Base-by-base conservation (phyloP, 2,797 vertebrate species). In the Florisuga fusca region DNA sequence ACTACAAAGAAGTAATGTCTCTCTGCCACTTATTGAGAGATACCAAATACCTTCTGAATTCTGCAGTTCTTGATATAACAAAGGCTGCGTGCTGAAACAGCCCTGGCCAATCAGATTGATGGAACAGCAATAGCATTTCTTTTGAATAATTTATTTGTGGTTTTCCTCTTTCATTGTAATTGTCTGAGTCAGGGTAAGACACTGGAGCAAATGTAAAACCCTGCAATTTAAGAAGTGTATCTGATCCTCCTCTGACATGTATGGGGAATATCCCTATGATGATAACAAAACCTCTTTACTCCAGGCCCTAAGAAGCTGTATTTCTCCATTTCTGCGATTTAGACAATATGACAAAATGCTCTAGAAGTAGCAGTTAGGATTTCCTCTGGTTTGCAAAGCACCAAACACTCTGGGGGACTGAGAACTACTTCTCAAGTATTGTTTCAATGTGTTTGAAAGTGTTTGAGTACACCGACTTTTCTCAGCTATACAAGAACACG, bases 401-500 rank as follows among this genome's bases (percentile, higher is more conserved):
- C 16, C 25, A 66, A 84, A 72, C 58, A 51, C 58, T 45, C 34
- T 3, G 13, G 11, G n/a, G 16, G 17, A 3, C n/a, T 85, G 58
- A 82, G 57, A 63, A 92, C 46, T 68, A 91, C 73, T 84, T 75
- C 55, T 50, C 17, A 53, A 86, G 19, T 55, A 81, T 63, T 57
- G 48, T 73, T 94, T 91, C 82, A 88, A 71, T 84, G 66, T 76
- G 25, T 91, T 77, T 68, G 45, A 90, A 91, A 76, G 68, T 76
- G 61, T 84, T 90, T 89, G 54, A 92, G 81, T 92, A 53, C 55
- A 67, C 25, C 66, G 75, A 75, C 73, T 94, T 2, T 69, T 87
- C 76, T 76, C 82, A 94, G 48, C 51, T 91, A 72, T 62, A 63
- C 16, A 79, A 20, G 69, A 89, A 93, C 81, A 95, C 64, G 86